Base-by-base conservation (phyloP, 2,888 invertebrate genomes). In the Drosophila barbarae region DNA sequence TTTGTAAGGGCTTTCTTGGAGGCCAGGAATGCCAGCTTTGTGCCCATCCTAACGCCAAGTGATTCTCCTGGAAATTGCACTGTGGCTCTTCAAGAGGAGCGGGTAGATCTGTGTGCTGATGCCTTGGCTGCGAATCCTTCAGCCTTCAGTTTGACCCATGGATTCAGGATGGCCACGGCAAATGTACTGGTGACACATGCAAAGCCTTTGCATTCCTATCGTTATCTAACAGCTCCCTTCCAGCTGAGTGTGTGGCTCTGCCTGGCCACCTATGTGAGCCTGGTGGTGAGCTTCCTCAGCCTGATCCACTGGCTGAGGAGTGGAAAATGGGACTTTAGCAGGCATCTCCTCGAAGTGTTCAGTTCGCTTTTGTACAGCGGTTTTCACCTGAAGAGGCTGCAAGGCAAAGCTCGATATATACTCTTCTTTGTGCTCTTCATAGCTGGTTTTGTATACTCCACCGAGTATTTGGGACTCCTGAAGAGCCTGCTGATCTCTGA, bases 401-500 rank as follows among this genome's bases (percentile, higher is more conserved):
- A 42, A 2, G 84, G 84, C 3, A 35, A 58, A 0, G 70, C 65
- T 2, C 66, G 75, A 0, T 85, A 81, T 12, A 76, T 79, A 32
- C 69, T 79, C 21, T 84, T 74, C 7, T 55, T 15, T 0, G 75
- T 79, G 8, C 41, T 79, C 2, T 85, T 85, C 13, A 15, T 72
- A 2, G 60, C 75, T 0, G 78, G 78, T 1, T 79, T 79, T 6
- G 77, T 79, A 9, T 79, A 59, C 41, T 85, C 78, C 38, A 79
- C 78, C 1, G 72, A 53, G 38, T 79, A 79, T 32, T 10, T 85
- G 63, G 66, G 70, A 1, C 60, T 70, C 8, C 58, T 79, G 7
- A 79, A 79, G 41, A 80, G 85, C 46, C 61, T 79, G 1, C 15
- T 85, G 26, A 69, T 75, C 38, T 84, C 78, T 3, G 78, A 85